Evolutionary conservation across 2,113 vertebrate genomes (phyloP), one percentile per base, ranked within the genome.

Genomic region (Forbesichthys papilliferus): DNA sequence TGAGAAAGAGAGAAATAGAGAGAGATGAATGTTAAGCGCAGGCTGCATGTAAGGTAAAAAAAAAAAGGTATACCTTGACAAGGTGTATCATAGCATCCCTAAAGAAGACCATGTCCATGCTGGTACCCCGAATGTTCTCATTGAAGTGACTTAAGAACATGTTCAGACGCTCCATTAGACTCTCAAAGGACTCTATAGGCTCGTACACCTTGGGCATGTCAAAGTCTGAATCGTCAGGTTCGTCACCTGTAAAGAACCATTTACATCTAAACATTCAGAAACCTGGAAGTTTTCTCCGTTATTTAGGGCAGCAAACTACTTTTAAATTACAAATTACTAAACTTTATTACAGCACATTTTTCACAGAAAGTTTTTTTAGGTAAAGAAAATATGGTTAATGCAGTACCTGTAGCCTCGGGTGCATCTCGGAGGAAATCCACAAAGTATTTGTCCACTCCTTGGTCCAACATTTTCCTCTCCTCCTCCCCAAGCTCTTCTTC

Each of bases 41-140:
- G 13, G 52, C 13, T 16, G 14, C 13, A 9, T 18, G n/a, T 27
- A 27, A 27, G 2, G 27, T 27, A 27, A 55, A 55, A 55, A 55
- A 10, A 55, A 55, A 10, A 55, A 0, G 13, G 14, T 7, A 0
- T 93, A 99, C 98, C 96, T 98, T 98, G 68, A 98, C 86, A 79
- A 99, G 89, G 83, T 99, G 96, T 74, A 93, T 84, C 95, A 99
- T 96, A 1, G 97, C 95, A 76, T 99, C 96, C 20, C 86, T 87
- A 71, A 99, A 99, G 86, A 98, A 99, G 53, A 99, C 96, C 93
- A 97, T 86, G 74, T 99, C 96, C 94, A 96, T 94, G 61, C 92
- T 93, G 12, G 91, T 82, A 5, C 96, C 97, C 8, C 94, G 93
- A 63, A 97, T 68, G 27, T 82, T 96, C 68, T 97, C 96, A 12